Conservation (phyloP, 2,888 invertebrate genomes). For the Cyrtodaria siliqua region DNA sequence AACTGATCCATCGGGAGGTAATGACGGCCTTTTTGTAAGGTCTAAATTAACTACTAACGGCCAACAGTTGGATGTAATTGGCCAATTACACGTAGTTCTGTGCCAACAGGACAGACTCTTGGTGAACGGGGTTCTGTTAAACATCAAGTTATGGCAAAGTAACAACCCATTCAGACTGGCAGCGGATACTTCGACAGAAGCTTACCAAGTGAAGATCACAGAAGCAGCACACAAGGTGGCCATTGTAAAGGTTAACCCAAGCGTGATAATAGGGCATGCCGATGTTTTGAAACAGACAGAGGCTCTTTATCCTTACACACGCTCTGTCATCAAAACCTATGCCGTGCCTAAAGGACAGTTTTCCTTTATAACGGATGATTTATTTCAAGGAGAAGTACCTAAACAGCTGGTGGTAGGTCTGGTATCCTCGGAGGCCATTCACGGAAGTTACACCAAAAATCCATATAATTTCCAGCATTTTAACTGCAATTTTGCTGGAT, state of each 20-base stretch:
- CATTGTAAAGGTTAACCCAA: conserved; percentile 34
- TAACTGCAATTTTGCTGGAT: conserved; percentile 26
- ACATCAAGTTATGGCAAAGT: conserved; percentile 29
- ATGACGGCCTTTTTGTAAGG: conserved; percentile 7
- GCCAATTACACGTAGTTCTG: conserved; percentile 18
- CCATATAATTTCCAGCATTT: conserved; percentile 30
- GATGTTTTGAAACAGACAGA: conserved; percentile 19
- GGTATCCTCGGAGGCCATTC: conserved; percentile 19
- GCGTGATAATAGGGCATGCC: conserved; percentile 26
- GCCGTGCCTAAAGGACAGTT: conserved; percentile 34
- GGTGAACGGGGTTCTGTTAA: conserved; percentile 37
- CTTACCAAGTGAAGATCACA: conserved; percentile 21
- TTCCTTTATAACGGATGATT: conserved; percentile 33
- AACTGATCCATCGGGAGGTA: conserved; percentile 11
- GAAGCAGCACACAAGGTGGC: conserved; percentile 36
- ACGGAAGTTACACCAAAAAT: conserved; percentile 26
- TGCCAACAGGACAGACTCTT: conserved; percentile 43
- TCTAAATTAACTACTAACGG: conserved; percentile 12
- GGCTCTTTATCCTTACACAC: conserved; percentile 39
- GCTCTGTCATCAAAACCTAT: conserved; percentile 36
- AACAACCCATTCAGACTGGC: conserved; percentile 5
- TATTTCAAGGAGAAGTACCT: conserved; percentile 34
- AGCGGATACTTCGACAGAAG: background rate
- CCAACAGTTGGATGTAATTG: conserved; percentile 25
- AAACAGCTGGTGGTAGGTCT: conserved; percentile 27